Evolutionary conservation across 2,797 vertebrate species (phyloP), one percentile per base, ranked within the genome.

Genomic region (Podarcis lilfordi): DNA sequence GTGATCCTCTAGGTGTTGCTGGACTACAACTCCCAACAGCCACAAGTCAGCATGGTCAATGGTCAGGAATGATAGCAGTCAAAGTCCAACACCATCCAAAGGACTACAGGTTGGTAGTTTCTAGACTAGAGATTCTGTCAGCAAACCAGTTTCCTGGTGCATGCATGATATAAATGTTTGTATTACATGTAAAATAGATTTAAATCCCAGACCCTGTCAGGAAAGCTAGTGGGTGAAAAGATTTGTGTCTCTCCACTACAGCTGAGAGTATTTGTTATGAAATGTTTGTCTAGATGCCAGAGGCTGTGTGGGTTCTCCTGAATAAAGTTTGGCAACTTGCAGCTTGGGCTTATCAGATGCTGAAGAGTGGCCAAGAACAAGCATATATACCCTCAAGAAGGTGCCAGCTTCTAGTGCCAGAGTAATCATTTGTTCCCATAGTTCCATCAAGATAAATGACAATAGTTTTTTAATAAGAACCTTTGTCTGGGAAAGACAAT

Each of bases 361-460:
- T 79, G 85, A 92, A 88, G 90, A 90, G 80, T 35, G 4, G 91
- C 89, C 85, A 94, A 94, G 90, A 89, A 88, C 80, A 85, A 68
- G 79, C 80, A 77, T 87, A 40, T 61, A 78, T 76, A 71, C 17
- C 71, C 90, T 82, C 3, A 88, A 21, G n/a, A 91, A 90, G 85
- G n/a, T 94, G 94, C 93, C 93, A 94, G 85, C 86, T 0, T 80
- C 91, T 66, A 84, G 61, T 96, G 96, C 96, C 96, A 96, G 95
- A 92, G 87, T 92, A 91, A 95, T 95, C 93, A 94, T 86, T 91
- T 91, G 72, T 92, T 92, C 79, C 85, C 91, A 94, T 95, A 96
- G 95, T 96, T 95, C 95, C 87, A 84, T 91, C 74, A 89, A 93
- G 92, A 95, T 91, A 82, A 89, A 90, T 74, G 93, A 91, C 93